These are phyloP conservation scores for Gadopsis marmoratus DNA, from an alignment of 2,797 vertebrate genomes.

Conservation along the genomic window DNA sequence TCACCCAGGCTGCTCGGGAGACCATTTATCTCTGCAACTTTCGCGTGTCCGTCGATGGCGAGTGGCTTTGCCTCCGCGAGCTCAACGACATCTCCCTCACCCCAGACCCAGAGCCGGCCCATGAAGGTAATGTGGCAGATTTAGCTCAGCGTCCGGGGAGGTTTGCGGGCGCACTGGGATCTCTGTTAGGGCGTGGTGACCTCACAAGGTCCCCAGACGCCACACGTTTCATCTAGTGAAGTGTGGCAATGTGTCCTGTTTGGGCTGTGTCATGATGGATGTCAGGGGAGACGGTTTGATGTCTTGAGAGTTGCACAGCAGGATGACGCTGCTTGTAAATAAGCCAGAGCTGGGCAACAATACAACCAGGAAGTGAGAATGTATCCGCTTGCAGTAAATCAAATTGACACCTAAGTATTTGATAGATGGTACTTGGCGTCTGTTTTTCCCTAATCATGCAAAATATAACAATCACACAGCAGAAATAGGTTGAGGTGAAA, in stretches of 20 bases:
- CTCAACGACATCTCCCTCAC: constrained; percentile 99
- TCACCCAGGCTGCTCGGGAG: constrained; percentile 99
- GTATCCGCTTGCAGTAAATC: constrained; percentile 1
- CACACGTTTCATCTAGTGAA: not conserved
- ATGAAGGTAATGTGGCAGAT: constrained; percentile 91
- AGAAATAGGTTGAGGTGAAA: not conserved
- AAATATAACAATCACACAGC: not conserved
- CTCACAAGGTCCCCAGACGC: not conserved
- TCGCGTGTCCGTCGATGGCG: constrained; percentile 98
- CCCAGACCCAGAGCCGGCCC: constrained; percentile 98
- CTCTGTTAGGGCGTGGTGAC: constrained; percentile 67
- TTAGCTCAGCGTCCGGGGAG: constrained; percentile 36
- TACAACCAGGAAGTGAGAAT: constrained; percentile 65
- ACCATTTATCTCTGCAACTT: constrained; percentile 99
- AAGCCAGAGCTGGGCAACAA: constrained; percentile 22
- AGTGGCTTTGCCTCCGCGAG: constrained; percentile 98
- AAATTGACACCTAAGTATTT: not conserved
- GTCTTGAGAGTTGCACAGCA: constrained; percentile 29
- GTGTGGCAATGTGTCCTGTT: constrained; percentile 17
- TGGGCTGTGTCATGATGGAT: constrained; percentile 55
- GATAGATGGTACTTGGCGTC: not conserved
- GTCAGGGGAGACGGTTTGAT: constrained; percentile 2
- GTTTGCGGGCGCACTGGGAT: constrained; percentile 19
- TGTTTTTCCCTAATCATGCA: not conserved
- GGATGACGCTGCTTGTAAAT: constrained; percentile 55